Evolutionary conservation across 2,113 vertebrate species (phyloP).

Genomic region (Malurus cyaneus): DNA sequence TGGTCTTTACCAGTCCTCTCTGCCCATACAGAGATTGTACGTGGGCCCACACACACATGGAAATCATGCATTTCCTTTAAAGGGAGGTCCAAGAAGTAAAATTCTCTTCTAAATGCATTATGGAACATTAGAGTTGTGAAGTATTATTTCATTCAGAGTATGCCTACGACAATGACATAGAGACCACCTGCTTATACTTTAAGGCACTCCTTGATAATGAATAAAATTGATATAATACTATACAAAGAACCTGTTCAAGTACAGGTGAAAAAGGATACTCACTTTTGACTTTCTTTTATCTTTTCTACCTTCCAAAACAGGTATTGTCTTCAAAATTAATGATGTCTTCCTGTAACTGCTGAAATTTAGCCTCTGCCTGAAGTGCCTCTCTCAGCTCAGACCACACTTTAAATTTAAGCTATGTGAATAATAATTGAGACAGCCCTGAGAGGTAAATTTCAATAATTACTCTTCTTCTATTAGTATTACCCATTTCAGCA

Average conservation of each 20-base stretch:
- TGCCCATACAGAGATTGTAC: background rate
- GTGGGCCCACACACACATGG: accelerated
- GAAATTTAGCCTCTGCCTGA: background rate
- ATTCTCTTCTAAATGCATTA: background rate
- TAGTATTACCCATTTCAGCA: background rate
- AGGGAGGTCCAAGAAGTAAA: background rate
- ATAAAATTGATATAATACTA: background rate
- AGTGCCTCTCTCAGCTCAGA: background rate
- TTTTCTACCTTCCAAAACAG: background rate
- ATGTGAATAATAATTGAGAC: background rate
- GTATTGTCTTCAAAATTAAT: background rate
- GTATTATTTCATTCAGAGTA: background rate
- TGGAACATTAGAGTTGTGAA: background rate
- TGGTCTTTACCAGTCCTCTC: background rate
- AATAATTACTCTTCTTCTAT: background rate
- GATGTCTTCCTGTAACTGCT: background rate
- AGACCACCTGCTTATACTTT: background rate
- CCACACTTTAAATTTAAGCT: background rate
- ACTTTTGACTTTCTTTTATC: background rate
- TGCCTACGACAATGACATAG: background rate
- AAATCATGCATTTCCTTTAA: background rate
- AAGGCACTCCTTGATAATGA: background rate
- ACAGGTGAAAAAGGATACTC: background rate
- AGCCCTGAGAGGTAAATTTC: background rate
- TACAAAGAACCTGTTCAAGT: background rate